These are phyloP conservation scores for Myiotriccus ornatus DNA, from an alignment of 2,797 vertebrate genomes.

Conservation along the genomic window DNA sequence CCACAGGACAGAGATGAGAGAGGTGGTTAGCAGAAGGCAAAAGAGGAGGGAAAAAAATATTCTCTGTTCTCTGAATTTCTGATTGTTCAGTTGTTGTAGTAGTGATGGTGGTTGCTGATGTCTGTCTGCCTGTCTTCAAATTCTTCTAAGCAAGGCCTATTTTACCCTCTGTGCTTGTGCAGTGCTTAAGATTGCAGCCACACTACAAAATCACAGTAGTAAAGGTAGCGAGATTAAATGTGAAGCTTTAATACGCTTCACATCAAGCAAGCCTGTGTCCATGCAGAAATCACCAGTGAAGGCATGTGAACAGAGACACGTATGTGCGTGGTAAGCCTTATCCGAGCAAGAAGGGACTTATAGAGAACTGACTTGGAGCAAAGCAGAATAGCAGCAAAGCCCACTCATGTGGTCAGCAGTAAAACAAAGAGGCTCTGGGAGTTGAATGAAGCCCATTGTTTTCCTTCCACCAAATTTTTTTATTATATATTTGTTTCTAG, in stretches of 20 bases:
- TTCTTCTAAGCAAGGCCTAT: neutral
- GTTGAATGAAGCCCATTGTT: conserved; percentile 22
- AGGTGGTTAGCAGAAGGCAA: neutral
- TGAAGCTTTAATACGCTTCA: neutral
- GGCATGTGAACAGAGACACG: neutral
- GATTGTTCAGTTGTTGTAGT: neutral
- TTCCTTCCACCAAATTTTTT: neutral
- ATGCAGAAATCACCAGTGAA: neutral
- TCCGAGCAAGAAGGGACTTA: neutral
- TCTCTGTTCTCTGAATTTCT: neutral
- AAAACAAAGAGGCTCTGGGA: conserved; percentile 16
- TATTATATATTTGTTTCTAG: conserved; percentile 27
- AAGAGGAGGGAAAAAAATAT: neutral
- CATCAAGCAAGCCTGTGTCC: neutral
- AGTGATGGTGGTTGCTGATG: neutral
- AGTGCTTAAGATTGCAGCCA: neutral
- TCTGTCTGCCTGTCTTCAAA: neutral
- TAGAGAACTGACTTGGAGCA: neutral
- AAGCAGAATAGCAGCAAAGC: neutral
- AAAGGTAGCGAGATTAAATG: neutral
- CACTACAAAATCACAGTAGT: neutral
- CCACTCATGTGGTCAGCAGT: neutral
- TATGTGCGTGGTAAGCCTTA: neutral
- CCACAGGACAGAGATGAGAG: neutral
- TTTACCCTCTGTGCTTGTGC: neutral